phyloP scores from a whole-genome alignment of 2,888 invertebrate species.

The Synergus itoensis region DNA sequence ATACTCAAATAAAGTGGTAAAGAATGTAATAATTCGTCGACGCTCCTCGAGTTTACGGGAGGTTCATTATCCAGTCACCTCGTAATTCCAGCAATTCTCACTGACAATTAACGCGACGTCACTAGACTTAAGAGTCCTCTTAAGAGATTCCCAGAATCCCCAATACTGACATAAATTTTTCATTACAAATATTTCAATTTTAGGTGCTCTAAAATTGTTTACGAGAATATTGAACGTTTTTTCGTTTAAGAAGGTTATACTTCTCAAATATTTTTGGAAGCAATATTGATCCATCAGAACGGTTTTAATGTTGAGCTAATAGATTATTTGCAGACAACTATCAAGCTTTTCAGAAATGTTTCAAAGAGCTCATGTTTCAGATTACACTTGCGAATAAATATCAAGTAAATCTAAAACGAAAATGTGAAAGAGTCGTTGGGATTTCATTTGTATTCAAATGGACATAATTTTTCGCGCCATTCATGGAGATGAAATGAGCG shows the following conservation, averaged over 20 bases:
- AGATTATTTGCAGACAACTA: neutral
- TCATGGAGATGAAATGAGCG: constrained; percentile 48
- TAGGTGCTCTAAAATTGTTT: neutral
- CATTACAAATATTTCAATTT: neutral
- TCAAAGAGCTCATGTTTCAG: neutral
- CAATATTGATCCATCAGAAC: too few species aligned
- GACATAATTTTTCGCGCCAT: constrained; percentile 65
- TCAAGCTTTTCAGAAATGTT: neutral
- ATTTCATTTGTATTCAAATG: constrained; percentile 63
- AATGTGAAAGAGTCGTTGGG: constrained; percentile 4
- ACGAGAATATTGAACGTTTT: neutral
- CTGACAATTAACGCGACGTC: constrained; percentile 12
- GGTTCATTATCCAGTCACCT: constrained; percentile 10
- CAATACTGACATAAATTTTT: neutral
- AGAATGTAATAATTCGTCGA: constrained; percentile 38
- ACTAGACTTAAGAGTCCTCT: neutral
- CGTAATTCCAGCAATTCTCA: neutral
- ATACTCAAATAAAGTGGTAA: neutral
- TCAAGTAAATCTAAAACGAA: neutral
- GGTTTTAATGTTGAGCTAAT: too few species aligned
- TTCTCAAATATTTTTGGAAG: too few species aligned
- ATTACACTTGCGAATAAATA: neutral
- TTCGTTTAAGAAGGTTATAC: too few species aligned
- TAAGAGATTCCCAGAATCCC: neutral
- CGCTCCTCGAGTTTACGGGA: constrained; percentile 17